A percentile compares a stretch with the other conserved stretches of the same genome.
phyloP scores from a whole-genome alignment of 1,140 invertebrate genomes.

The Drosophila dunni region DNA sequence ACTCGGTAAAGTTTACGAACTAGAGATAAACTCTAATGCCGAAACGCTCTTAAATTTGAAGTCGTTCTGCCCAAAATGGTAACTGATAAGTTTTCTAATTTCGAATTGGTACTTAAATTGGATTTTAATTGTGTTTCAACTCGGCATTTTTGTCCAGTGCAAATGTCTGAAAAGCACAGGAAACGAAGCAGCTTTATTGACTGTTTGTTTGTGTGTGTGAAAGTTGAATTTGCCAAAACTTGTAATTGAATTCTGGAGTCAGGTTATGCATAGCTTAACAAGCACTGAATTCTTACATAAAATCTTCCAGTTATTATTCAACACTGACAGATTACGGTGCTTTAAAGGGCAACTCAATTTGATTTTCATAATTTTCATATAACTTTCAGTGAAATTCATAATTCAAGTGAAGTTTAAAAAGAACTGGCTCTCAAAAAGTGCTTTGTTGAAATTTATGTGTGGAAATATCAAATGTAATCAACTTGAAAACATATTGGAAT shows the following conservation, averaged over 20 bases:
- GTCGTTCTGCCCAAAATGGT: constrained; percentile 54
- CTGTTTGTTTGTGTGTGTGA: background rate
- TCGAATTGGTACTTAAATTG: constrained; percentile 68
- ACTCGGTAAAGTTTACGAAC: constrained; percentile 34
- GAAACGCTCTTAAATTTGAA: background rate
- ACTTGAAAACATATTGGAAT: constrained; percentile 66
- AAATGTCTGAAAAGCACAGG: constrained; percentile 52
- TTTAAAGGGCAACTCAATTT: constrained; percentile 1
- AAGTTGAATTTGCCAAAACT: constrained; percentile 23
- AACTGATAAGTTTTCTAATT: constrained; percentile 79
- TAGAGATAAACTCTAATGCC: background rate
- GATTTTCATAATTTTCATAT: background rate
- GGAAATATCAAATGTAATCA: constrained; percentile 51
- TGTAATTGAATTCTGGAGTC: constrained; percentile 1
- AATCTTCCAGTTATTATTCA: background rate
- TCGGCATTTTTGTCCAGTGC: constrained; percentile 34
- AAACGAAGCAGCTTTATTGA: constrained; percentile 2
- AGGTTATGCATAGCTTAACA: background rate
- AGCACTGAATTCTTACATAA: background rate
- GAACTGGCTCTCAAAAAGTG: constrained; percentile 17
- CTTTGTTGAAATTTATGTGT: constrained; percentile 42
- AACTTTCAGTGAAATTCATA: background rate
- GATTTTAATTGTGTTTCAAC: constrained; percentile 77
- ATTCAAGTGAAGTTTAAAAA: background rate
- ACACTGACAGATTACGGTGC: background rate